Evolutionary conservation across 1,140 invertebrate species (phyloP).

Genomic region (Drosophila nebulosa): DNA sequence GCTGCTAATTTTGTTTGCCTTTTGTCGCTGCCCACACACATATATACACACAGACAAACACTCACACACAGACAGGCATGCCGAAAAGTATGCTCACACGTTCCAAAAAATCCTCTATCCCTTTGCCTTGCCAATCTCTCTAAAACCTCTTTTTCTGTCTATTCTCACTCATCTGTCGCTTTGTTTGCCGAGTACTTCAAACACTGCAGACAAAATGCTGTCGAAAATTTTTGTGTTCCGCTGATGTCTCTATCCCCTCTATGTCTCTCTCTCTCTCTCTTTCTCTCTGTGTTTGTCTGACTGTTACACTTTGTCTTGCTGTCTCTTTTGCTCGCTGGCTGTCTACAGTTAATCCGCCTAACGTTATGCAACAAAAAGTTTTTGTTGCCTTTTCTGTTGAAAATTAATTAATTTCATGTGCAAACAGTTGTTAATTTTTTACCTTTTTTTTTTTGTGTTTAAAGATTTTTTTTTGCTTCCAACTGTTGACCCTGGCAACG

Average conservation of each 20-base stretch:
- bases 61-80: constrained; percentile 39
- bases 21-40: constrained; percentile 35
- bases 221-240: constrained; percentile 45
- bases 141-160: neutral
- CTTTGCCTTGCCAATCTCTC: neutral
- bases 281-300: too few species aligned
- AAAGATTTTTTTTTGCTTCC: too few species aligned
- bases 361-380: constrained; percentile 63
- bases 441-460: neutral
- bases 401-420: constrained; percentile 74
- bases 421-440: constrained; percentile 61
- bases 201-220: constrained; percentile 72
- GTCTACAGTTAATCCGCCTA: constrained; percentile 56
- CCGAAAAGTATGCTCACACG: constrained; percentile 56
- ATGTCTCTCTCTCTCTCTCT: neutral
- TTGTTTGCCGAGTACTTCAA: constrained; percentile 67
- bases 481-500: constrained; percentile 8
- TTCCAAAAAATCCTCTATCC: constrained; percentile 12
- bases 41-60: neutral
- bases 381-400: constrained; percentile 24
- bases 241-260: constrained; percentile 59
- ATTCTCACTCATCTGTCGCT: constrained; percentile 19
- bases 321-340: neutral
- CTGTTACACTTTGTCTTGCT: too few species aligned
- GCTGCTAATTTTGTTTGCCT: constrained; percentile 68